Base-by-base conservation (phyloP, 2,888 invertebrate species). In the Spodoptera exigua region DNA sequence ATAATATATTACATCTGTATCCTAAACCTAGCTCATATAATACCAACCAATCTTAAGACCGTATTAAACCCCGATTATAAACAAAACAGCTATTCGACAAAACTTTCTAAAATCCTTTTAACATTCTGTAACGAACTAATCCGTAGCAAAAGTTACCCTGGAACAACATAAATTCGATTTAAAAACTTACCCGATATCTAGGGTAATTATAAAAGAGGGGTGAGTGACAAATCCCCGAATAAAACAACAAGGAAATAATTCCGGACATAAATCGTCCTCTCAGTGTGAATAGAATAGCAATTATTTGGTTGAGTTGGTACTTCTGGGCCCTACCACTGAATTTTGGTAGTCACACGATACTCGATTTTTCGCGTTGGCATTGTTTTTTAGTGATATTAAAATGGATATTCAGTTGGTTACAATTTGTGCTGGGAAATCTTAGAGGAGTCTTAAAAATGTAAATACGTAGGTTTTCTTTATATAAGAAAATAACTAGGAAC, bases 191-290 rank as follows among this genome's bases (percentile, higher is more conserved):
- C 79, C 89, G 88, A 91, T 92, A 92, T 92, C 89, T 74, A 76
- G 88, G 87, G 90, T 89, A 93, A 93, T 92, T 93, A 93, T 92
- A 91, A 90, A 92, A 90, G 89, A 85, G 86, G 89, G 86, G 88
- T 86, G 89, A 91, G 89, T 93, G 93, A 93, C 93, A 93, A 94
- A 94, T 93, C 92, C 92, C 85, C 91, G 87, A 91, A 93, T 94
- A 93, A 94, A 93, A 94, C 93, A 94, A 94, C 94, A 94, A 91
- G 94, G 91, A 94, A 93, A 94, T 94, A 93, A 94, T 94, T 93
- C 92, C 87, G 87, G 78, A 71, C 83, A 92, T 94, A 94, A 94
- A 94, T 94, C 87, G 88, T 82, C 83, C 90, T 89, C 90, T 86
- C 88, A 85, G 92, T 92, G 93, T 93, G 94, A 94, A 94, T 94